Conservation (phyloP, 2,797 vertebrate genomes). For the Enteromius radiatus region DNA sequence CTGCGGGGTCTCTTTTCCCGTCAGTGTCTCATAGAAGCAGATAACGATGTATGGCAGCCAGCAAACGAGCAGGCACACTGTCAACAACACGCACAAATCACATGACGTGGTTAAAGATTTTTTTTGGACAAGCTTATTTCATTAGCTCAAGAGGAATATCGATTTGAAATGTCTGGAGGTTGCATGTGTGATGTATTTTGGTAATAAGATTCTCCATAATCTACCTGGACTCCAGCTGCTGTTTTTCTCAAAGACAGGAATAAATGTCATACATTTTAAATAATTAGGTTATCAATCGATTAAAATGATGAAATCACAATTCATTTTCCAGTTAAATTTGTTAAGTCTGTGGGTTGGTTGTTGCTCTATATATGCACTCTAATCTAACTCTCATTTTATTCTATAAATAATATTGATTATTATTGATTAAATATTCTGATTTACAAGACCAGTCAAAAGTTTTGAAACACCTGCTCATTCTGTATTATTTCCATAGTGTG, state of each 20-base stretch:
- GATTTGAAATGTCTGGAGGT: slow-evolving; percentile 16
- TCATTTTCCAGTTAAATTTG: not conserved
- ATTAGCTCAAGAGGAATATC: slow-evolving; percentile 5
- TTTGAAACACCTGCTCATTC: not conserved
- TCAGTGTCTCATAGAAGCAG: slow-evolving; percentile 77
- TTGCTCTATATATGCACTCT: not conserved
- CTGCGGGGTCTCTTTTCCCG: slow-evolving; percentile 58
- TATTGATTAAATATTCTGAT: not conserved
- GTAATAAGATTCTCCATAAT: slow-evolving; percentile 17
- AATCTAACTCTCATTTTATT: not conserved
- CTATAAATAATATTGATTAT: too few species aligned
- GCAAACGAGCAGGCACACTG: slow-evolving; percentile 76
- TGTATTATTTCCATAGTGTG: not conserved
- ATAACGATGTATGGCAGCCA: slow-evolving; percentile 78
- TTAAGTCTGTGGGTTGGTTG: not conserved
- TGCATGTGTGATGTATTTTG: slow-evolving; percentile 23
- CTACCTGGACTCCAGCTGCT: not conserved
- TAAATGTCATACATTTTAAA: slow-evolving; percentile 3
- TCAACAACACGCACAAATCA: slow-evolving; percentile 42
- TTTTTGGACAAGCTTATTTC: slow-evolving; percentile 27
- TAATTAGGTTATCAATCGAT: not conserved
- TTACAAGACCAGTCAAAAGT: not conserved
- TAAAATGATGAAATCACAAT: not conserved
- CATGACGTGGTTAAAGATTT: slow-evolving; percentile 36
- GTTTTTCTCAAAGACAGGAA: not conserved